Evolutionary conservation across 2,888 invertebrate species (phyloP).

Genomic region (Tanypteryx hageni): DNA sequence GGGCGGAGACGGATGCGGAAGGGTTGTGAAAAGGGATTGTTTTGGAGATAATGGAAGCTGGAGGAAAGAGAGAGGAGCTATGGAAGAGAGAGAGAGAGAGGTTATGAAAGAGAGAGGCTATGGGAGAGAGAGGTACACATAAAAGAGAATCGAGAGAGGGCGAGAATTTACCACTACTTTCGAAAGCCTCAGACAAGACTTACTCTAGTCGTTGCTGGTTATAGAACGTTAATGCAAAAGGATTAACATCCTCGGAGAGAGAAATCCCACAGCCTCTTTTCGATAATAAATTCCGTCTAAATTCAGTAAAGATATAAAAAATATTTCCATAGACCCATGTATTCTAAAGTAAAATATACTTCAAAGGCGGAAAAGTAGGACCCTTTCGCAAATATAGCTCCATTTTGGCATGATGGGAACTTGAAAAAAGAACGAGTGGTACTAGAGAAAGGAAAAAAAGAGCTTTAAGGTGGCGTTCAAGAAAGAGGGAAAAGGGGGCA

Average conservation of each 20-base stretch:
- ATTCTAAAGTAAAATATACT: no score
- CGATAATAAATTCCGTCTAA: no score
- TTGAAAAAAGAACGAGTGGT: no score
- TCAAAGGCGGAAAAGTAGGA: no score
- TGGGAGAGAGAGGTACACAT: background rate
- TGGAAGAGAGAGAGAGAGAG: constrained; percentile 8
- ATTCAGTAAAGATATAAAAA: no score
- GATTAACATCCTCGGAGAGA: background rate
- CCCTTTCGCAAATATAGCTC: no score
- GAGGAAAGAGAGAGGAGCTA: background rate
- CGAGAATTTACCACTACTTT: background rate
- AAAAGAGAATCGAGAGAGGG: background rate
- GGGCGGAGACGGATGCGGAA: background rate
- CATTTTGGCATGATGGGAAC: no score
- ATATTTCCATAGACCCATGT: no score
- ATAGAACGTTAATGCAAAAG: background rate
- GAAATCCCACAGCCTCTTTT: no score
- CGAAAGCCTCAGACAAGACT: background rate
- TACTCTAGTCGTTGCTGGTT: background rate
- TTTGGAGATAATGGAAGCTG: constrained; percentile 4
- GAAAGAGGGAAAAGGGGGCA: no score
- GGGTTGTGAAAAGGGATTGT: background rate
- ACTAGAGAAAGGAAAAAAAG: no score
- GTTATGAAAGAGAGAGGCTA: background rate
- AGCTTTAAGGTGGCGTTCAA: no score